A percentile compares a stretch with the other conserved stretches of the same genome.
Evolutionary conservation across 2,113 vertebrate species (phyloP).

Genomic region (Ascaphus truei): DNA sequence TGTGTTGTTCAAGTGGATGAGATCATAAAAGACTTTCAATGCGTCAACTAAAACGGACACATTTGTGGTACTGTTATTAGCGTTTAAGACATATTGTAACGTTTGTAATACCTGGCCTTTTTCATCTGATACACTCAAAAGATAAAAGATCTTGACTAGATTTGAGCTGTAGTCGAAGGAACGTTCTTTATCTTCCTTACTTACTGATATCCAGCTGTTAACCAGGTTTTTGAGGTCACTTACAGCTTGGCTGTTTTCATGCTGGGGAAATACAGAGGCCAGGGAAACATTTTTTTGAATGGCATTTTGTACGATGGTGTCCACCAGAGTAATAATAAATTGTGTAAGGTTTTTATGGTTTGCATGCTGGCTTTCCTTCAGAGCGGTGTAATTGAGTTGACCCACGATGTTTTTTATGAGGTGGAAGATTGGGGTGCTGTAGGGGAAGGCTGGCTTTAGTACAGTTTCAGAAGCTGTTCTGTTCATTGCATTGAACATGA

Average conservation of each 20-base stretch:
- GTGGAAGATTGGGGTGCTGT: background rate
- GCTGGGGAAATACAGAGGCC: background rate
- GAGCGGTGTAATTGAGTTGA: background rate
- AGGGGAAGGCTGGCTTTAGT: background rate
- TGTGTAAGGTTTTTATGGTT: background rate
- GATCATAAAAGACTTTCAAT: background rate
- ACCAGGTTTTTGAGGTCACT: background rate
- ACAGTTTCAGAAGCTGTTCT: background rate
- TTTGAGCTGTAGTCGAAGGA: background rate
- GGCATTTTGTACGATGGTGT: background rate
- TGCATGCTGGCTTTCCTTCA: background rate
- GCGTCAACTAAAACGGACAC: background rate
- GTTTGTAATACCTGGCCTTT: background rate
- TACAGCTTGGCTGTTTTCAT: background rate
- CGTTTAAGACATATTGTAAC: background rate
- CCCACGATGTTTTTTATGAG: background rate
- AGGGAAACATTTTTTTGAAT: background rate
- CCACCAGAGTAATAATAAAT: background rate
- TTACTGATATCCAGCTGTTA: background rate
- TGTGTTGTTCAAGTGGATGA: background rate
- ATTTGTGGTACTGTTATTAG: background rate
- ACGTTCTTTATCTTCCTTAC: background rate
- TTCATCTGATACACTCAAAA: background rate
- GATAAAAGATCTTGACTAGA: background rate
- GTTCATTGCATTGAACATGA: background rate